phyloP scores from a whole-genome alignment of 2,113 vertebrate species.

The Oostethus manadensis region DNA sequence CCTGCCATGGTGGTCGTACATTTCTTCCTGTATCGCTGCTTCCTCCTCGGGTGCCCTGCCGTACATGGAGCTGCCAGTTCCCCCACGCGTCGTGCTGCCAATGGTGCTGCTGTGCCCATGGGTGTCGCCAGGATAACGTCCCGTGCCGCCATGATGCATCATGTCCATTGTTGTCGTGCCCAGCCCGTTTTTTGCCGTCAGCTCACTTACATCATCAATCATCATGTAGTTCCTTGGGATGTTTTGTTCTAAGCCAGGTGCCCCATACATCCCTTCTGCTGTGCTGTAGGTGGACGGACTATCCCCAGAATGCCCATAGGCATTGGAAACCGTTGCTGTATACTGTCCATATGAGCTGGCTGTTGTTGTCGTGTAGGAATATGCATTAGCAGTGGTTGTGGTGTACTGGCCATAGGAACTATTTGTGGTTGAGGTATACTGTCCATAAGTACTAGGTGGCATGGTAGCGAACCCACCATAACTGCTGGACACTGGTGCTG shows the following conservation, averaged over 20 bases:
- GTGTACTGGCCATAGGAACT: conserved; percentile 80
- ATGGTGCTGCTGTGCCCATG: conserved; percentile 58
- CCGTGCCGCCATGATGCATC: conserved; percentile 77
- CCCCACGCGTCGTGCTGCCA: conserved; percentile 59
- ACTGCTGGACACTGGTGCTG: conserved; percentile 64
- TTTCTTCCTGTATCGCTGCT: conserved; percentile 83
- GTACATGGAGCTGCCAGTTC: conserved; percentile 82
- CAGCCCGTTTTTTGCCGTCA: conserved; percentile 87
- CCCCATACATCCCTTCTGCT: conserved; percentile 81
- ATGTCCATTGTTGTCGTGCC: conserved; percentile 74
- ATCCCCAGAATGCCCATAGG: conserved; percentile 79
- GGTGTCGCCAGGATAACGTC: conserved; percentile 62
- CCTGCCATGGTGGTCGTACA: conserved; percentile 88
- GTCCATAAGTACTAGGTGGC: conserved; percentile 70
- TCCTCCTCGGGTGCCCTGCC: conserved; percentile 85
- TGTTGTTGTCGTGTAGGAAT: conserved; percentile 72
- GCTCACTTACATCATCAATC: conserved; percentile 96
- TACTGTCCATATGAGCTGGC: conserved; percentile 74
- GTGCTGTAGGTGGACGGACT: conserved; percentile 80
- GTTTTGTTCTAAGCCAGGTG: conserved; percentile 87
- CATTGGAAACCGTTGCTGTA: conserved; percentile 65
- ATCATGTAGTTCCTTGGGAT: conserved; percentile 95
- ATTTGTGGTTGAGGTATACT: conserved; percentile 59
- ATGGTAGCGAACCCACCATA: conserved; percentile 68
- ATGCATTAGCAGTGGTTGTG: conserved; percentile 69